Base-by-base conservation (phyloP, 2,888 invertebrate species). In the Drosophila prolongata region DNA sequence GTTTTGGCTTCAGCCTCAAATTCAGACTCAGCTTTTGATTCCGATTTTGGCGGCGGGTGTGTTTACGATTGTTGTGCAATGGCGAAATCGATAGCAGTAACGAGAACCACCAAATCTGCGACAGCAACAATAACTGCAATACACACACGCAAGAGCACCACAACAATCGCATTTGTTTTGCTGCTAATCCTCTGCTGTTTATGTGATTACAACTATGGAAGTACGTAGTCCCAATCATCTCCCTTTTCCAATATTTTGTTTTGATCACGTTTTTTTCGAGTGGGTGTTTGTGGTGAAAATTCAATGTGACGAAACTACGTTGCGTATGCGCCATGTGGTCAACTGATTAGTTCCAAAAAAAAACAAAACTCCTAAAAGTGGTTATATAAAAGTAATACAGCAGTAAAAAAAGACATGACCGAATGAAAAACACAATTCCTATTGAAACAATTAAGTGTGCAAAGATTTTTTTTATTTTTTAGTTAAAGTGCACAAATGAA, bases 201-300 rank as follows among this genome's bases (percentile, higher is more conserved):
- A 72, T 87, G 89, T 79, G 89, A 80, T 77, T 80, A 78, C 77
- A 87, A 89, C 71, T 80, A 89, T 78, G 87, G 80, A 66, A 89
- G 87, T 87, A 88, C 58, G 86, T 73, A 42, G 38, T 44, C 24
- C 1, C 13, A 16, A 16, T 5, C 11, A 3, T 1, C 13, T 5
- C 34, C 24, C 9, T 1, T 11, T 14, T n/a, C 4, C 14, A 40
- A 14, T 67, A 40, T 24, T 57, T 35, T 38, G 10, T 44, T 57
- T 14, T 14, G 44, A 14, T 40, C 34, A 61, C 47, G 30, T 30
- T 27, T 14, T 19, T 43, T 11, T 30, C 10, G 35, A 19, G 49
- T 49, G 49, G 49, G 14, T 49, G 49, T 46, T 35, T 49, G 49
- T 49, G 49, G 57, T 59, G 57, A 59, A 54, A 49, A 13, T 49